A percentile compares a stretch with the other conserved stretches of the same genome.
Evolutionary conservation across 2,888 invertebrate genomes (phyloP).

Genomic region (Globia sparganii): DNA sequence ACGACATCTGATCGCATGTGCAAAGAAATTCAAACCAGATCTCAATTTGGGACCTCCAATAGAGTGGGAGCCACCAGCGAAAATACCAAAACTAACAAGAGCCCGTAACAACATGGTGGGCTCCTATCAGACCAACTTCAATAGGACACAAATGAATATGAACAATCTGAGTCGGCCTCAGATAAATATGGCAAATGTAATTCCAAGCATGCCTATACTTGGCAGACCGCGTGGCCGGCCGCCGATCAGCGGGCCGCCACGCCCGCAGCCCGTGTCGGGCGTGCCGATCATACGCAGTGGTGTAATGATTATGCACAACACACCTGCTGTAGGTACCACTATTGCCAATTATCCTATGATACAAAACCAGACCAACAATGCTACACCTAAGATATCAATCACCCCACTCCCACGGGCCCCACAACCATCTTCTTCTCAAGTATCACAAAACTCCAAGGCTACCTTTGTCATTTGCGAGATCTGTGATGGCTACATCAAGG

Average conservation of each 20-base stretch:
- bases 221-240: conserved; percentile 88
- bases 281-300: conserved; percentile 89
- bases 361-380: conserved; percentile 84
- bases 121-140: conserved; percentile 87
- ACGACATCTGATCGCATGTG: conserved; percentile 96
- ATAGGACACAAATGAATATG: conserved; percentile 87
- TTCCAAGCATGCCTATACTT: conserved; percentile 79
- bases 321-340: conserved; percentile 83
- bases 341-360: conserved; percentile 86
- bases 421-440: conserved; percentile 85
- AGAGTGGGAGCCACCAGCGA: conserved; percentile 98
- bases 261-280: conserved; percentile 83
- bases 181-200: conserved; percentile 76
- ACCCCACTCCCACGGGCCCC: conserved; percentile 95
- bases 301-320: conserved; percentile 93
- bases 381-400: conserved; percentile 97
- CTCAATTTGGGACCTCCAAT: conserved; percentile 96
- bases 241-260: conserved; percentile 79
- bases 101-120: conserved; percentile 85
- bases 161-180: conserved; percentile 84
- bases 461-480: conserved; percentile 99
- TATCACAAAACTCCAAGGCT: conserved; percentile 91
- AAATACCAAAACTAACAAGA: conserved; percentile 93
- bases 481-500: conserved; percentile 99
- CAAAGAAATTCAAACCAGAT: conserved; percentile 97